A percentile compares a stretch with the other conserved stretches of the same genome.
phyloP scores from a whole-genome alignment of 2,888 invertebrate species.

The Trichopoda pennipes region DNA sequence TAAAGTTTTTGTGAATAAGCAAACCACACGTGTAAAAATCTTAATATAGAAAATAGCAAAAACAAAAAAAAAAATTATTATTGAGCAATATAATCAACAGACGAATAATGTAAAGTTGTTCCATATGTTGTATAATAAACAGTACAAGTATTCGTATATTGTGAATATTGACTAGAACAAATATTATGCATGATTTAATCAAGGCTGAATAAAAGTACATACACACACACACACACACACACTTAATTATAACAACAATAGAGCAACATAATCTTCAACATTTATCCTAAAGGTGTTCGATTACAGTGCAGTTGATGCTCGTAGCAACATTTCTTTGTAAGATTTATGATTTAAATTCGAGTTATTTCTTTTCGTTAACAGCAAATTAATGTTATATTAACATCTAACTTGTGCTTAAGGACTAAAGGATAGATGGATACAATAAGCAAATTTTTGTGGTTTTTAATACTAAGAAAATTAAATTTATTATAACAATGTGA shows the following conservation, averaged over 20 bases:
- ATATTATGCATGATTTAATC: slow-evolving; percentile 49
- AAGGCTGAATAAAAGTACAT: background rate
- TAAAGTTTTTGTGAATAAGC: slow-evolving; percentile 8
- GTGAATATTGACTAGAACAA: slow-evolving; percentile 34
- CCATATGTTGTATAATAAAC: slow-evolving; percentile 11
- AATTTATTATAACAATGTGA: too few relatives aligned
- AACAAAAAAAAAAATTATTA: background rate
- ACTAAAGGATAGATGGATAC: too few relatives aligned
- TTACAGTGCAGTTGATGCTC: background rate
- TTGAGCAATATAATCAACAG: slow-evolving; percentile 32
- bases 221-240: too few relatives aligned
- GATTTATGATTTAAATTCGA: too few relatives aligned
- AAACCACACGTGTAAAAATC: slow-evolving; percentile 40
- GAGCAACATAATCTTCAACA: background rate
- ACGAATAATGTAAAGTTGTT: background rate
- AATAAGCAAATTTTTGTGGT: too few relatives aligned
- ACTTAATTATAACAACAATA: slow-evolving; percentile 19
- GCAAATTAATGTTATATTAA: too few relatives aligned
- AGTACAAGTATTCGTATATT: background rate
- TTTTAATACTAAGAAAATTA: too few relatives aligned
- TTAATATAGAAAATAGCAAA: slow-evolving; percentile 6
- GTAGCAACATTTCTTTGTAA: too few relatives aligned
- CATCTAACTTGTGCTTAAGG: too few relatives aligned
- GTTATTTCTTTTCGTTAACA: background rate
- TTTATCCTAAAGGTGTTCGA: slow-evolving; percentile 1